A percentile compares a stretch with the other conserved stretches of the same genome.
phyloP scores from a whole-genome alignment of 2,113 vertebrate genomes.

The Panthera uncia region DNA sequence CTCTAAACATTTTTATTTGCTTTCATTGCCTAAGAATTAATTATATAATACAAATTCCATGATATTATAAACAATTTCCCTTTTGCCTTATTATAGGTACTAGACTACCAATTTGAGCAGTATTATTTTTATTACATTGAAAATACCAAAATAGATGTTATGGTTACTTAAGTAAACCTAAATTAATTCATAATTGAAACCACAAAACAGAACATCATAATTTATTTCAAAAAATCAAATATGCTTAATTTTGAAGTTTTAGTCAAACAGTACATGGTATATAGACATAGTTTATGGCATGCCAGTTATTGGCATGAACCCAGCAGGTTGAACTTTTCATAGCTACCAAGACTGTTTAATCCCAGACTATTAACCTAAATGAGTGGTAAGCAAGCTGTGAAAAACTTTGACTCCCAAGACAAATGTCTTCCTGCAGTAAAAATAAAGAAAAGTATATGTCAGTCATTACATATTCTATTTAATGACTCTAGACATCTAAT shows the following conservation, averaged over 20 bases:
- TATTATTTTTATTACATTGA: slow-evolving; percentile 27
- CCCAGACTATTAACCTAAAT: neutral
- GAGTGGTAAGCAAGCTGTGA: neutral
- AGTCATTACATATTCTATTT: neutral
- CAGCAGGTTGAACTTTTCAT: neutral
- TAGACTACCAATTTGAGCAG: neutral
- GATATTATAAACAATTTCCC: neutral
- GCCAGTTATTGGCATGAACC: neutral
- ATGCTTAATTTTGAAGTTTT: slow-evolving; percentile 21
- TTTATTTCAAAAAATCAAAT: slow-evolving; percentile 25
- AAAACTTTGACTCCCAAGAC: slow-evolving; percentile 12
- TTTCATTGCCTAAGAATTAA: neutral
- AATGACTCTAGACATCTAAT: neutral
- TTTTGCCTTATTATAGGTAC: neutral
- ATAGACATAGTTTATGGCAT: neutral
- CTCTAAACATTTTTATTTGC: neutral
- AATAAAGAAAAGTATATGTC: neutral
- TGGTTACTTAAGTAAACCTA: neutral
- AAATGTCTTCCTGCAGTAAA: neutral
- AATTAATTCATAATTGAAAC: slow-evolving; percentile 28
- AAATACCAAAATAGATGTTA: slow-evolving; percentile 19
- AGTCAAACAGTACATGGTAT: neutral
- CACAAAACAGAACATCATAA: neutral
- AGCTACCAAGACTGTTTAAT: neutral
- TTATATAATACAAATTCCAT: neutral